Evolutionary conservation across 2,888 invertebrate species (phyloP).

Genomic region (Aspidiotus rigidus): DNA sequence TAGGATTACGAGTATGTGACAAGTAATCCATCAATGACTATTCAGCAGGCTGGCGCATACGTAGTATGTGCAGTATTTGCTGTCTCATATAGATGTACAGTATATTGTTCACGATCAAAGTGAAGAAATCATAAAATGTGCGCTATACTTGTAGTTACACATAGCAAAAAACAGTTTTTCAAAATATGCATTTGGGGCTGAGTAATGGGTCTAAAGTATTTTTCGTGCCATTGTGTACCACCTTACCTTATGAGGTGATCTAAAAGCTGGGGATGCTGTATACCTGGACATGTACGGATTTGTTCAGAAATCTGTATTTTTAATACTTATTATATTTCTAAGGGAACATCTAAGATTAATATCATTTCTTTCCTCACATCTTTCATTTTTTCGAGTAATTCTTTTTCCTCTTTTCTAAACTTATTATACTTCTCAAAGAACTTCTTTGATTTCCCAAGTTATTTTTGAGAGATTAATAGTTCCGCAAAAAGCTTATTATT

Average conservation of each 20-base stretch:
- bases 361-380: not conserved
- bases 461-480: not conserved
- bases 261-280: not conserved
- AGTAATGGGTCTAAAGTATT: too few relatives aligned
- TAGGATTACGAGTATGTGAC: conserved; percentile 6
- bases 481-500: not conserved
- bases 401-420: conserved; percentile 1
- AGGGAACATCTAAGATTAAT: conserved; percentile 1
- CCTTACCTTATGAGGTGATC: not conserved
- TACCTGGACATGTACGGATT: not conserved
- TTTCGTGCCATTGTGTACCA: too few relatives aligned
- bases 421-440: not conserved
- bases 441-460: not conserved
- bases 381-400: not conserved
- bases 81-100: not conserved
- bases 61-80: not conserved
- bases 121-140: not conserved
- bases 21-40: not conserved
- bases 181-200: too few relatives aligned
- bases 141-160: not conserved
- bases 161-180: too few relatives aligned
- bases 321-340: not conserved
- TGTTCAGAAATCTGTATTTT: not conserved
- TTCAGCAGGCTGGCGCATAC: conserved; percentile 3
- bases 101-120: not conserved